Evolutionary conservation across 2,888 invertebrate species (phyloP).

Genomic region (Meliscaeva auricollis): DNA sequence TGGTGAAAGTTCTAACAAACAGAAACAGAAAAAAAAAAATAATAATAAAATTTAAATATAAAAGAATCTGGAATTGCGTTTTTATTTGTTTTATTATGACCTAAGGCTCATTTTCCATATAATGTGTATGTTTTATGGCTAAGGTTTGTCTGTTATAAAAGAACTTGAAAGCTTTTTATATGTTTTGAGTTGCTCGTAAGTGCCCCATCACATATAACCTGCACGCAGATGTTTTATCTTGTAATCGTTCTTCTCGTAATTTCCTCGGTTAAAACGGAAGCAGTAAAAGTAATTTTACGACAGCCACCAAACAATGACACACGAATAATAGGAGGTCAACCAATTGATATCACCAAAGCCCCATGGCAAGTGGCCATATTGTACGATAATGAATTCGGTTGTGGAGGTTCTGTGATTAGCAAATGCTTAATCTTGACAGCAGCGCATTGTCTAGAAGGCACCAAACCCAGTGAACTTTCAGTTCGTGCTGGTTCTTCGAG

Average conservation of each 20-base stretch:
- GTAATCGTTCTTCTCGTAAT: slow-evolving; percentile 4
- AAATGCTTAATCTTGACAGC: slow-evolving; percentile 77
- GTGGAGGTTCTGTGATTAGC: slow-evolving; percentile 77
- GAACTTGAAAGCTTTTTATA: slow-evolving; percentile 6
- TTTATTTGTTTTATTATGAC: slow-evolving; percentile 4
- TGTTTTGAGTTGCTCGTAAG: not conserved
- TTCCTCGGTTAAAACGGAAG: slow-evolving; percentile 2
- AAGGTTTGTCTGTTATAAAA: not conserved
- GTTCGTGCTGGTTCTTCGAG: slow-evolving; percentile 77
- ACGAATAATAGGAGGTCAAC: slow-evolving; percentile 77
- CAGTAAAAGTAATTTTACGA: slow-evolving; percentile 21
- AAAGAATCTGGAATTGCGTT: not conserved
- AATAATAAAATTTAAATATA: too few relatives aligned
- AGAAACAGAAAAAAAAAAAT: too few relatives aligned
- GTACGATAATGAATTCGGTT: slow-evolving; percentile 44
- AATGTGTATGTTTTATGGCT: slow-evolving; percentile 6
- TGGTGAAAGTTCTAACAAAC: slow-evolving; percentile 25
- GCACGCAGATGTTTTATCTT: slow-evolving; percentile 18
- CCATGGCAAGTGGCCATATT: slow-evolving; percentile 77
- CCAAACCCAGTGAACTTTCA: not conserved
- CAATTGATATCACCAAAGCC: slow-evolving; percentile 73
- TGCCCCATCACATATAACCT: not conserved
- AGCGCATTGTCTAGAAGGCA: slow-evolving; percentile 76
- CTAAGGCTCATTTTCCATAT: not conserved
- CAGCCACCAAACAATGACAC: not conserved